Percentiles rank a stretch among this genome's conserved stretches.
Conservation (phyloP, 2,888 invertebrate species). For the Eurois occulta region DNA sequence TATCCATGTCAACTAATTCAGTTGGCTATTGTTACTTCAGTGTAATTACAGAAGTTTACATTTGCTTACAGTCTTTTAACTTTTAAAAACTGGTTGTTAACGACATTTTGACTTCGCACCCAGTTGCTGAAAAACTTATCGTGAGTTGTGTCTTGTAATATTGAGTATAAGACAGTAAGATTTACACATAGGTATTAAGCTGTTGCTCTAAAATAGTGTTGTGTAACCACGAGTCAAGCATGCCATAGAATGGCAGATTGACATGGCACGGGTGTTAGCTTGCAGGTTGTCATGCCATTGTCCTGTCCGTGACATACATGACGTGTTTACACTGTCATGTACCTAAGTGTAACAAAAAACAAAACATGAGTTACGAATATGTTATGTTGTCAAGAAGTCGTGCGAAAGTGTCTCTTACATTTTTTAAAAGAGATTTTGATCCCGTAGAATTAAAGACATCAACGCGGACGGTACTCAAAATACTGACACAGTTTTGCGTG, state of each 20-base stretch:
- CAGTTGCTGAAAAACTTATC: neutral
- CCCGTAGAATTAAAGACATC: conserved; percentile 26
- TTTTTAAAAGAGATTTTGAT: neutral
- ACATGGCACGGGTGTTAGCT: conserved; percentile 37
- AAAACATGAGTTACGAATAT: conserved; percentile 6
- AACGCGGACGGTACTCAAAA: conserved; percentile 2
- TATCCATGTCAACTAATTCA: neutral
- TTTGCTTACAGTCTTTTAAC: neutral
- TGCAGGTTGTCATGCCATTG: conserved; percentile 39
- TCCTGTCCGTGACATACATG: conserved; percentile 13
- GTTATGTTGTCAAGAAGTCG: neutral
- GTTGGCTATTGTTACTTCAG: neutral
- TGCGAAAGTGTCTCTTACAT: neutral
- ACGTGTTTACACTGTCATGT: conserved; percentile 23
- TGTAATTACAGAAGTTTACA: neutral
- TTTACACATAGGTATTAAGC: neutral
- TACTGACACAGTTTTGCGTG: neutral
- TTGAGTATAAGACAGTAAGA: neutral
- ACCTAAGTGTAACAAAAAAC: conserved; percentile 29
- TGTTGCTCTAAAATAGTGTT: conserved; percentile 35
- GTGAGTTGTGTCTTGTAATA: neutral
- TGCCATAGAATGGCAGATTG: conserved; percentile 16
- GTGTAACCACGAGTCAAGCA: conserved; percentile 19
- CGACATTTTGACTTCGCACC: neutral
- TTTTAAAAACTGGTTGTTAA: neutral